phyloP scores from a whole-genome alignment of 2,888 invertebrate species.

The Phlogophora meticulosa region DNA sequence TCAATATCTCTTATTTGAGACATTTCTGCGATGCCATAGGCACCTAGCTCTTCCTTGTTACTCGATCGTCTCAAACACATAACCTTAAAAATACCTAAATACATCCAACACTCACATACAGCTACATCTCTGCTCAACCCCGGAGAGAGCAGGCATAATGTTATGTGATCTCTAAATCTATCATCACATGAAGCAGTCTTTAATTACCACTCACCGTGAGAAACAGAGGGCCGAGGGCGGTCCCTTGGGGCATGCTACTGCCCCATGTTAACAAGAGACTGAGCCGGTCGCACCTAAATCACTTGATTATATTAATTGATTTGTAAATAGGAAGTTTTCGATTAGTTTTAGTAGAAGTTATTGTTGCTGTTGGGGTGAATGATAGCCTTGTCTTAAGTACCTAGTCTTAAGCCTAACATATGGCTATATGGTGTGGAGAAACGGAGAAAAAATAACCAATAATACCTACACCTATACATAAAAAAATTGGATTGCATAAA shows the following conservation, averaged over 20 bases:
- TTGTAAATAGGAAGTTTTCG: constrained; percentile 49
- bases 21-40: too few species aligned
- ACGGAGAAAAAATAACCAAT: too few species aligned
- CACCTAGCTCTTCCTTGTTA: too few species aligned
- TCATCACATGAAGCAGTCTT: constrained; percentile 49
- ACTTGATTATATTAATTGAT: constrained; percentile 63
- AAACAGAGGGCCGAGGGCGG: constrained; percentile 67
- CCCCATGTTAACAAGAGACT: constrained; percentile 54
- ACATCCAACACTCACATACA: constrained; percentile 20
- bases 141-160: too few species aligned
- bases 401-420: too few species aligned
- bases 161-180: constrained; percentile 66
- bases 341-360: constrained; percentile 17
- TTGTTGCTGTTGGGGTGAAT: background rate
- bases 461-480: too few species aligned
- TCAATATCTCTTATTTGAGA: too few species aligned
- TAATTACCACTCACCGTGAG: constrained; percentile 71
- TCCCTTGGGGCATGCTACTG: constrained; percentile 71
- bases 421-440: too few species aligned
- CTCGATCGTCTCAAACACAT: too few species aligned
- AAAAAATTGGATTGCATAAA: too few species aligned
- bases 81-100: too few species aligned
- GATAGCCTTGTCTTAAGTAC: background rate
- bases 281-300: constrained; percentile 74
- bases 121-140: too few species aligned